Percentiles rank a stretch among this genome's conserved stretches.
Conservation (phyloP, 2,113 vertebrate species). For the Pheucticus melanocephalus region DNA sequence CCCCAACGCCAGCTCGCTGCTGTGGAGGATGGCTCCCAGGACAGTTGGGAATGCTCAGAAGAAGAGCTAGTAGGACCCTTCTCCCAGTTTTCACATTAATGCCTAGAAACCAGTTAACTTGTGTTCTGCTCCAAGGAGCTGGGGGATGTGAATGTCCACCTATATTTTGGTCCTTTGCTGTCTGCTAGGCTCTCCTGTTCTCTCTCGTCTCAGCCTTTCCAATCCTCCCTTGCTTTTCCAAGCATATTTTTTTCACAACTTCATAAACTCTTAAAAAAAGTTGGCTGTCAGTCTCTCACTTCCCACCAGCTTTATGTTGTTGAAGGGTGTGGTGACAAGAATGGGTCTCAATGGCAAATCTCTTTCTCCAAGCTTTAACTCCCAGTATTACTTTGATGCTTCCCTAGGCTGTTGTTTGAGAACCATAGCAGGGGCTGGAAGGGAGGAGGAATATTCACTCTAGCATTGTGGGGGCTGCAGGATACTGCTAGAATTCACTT, state of each 20-base stretch:
- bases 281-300: slow-evolving; percentile 36
- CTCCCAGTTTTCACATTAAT: not conserved
- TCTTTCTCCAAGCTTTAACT: not conserved
- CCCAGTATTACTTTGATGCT: not conserved
- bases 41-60: not conserved
- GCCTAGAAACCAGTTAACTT: not conserved
- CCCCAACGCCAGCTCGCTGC: not conserved
- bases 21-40: not conserved
- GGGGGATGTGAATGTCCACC: not conserved
- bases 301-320: not conserved
- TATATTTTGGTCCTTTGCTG: not conserved
- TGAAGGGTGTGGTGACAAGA: not conserved
- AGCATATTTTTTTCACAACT: not conserved
- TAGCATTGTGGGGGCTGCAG: not conserved
- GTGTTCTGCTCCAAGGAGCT: not conserved
- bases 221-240: not conserved
- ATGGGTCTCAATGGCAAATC: not conserved
- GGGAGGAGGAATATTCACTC: not conserved
- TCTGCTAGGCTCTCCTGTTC: not conserved
- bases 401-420: not conserved
- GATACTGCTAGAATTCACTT: not conserved
- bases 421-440: not conserved
- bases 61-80: not conserved
- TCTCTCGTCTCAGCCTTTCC: not conserved
- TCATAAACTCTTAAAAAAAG: not conserved